Evolutionary conservation across 2,888 invertebrate genomes (phyloP), one percentile per base, ranked within the genome.

Genomic region (Sphaeridia pumilis): DNA sequence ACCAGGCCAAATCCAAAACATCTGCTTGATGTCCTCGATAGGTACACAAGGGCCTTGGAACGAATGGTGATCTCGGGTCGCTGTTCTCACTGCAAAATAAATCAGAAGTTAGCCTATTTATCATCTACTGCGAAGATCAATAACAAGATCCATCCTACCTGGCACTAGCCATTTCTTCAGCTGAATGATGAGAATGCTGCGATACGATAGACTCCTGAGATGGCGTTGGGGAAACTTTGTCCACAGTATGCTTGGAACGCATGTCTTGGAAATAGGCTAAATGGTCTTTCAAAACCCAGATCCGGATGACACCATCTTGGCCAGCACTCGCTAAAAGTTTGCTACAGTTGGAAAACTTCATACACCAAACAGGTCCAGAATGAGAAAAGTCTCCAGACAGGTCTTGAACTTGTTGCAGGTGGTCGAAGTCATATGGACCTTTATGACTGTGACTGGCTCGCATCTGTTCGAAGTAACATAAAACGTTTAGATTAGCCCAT

Each of bases 291-390:
- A 94, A 76, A 49, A 95, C 90, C 97, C 97, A 98, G 59, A 98
- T 85, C 42, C 95, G 76, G 54, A 98, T 75, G 58, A 93, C 81
- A 64, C 85, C 82, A 74, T 98, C 97, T 75, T 97, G 94, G 0
- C 97, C 97, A 50, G 95, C 97, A 1, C 95, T 95, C 25, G 97
- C 97, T 66, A 98, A 73, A 57, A 98, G 75, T 14, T 93, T 78
- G 0, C 95, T 95, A 74, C 95, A 97, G 52, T 84, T 85, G 52
- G 93, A 94, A 72, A 95, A 97, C 73, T 93, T 93, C 86, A 97
- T 93, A 68, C 93, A 93, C 97, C 97, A 98, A 64, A 98, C 89
- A 1, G 97, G 92, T 43, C 93, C 92, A 12, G 81, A 79, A 70
- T 94, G 92, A n/a, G n/a, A n/a, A n/a, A n/a, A n/a, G 53, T 83